Conservation (phyloP, 2,113 vertebrate species). For the Lamprologus ornatipinnis region DNA sequence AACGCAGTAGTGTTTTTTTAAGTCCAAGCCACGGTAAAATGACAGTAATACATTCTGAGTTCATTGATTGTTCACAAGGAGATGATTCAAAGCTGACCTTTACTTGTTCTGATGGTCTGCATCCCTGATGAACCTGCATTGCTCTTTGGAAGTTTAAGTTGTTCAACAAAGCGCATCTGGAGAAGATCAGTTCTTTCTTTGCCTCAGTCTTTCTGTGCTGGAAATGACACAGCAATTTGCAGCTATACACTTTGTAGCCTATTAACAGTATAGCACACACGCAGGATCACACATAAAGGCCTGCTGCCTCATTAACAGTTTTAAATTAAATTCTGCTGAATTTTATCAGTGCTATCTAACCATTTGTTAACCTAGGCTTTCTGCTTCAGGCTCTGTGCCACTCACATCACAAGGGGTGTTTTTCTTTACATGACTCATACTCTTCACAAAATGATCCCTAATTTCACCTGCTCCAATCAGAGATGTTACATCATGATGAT, state of each 20-base stretch:
- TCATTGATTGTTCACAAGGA: conserved; percentile 47
- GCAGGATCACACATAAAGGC: background rate
- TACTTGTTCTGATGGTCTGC: conserved; percentile 21
- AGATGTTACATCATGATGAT: background rate
- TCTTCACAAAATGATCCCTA: background rate
- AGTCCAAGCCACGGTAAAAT: conserved; percentile 7
- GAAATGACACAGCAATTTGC: background rate
- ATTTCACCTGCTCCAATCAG: background rate
- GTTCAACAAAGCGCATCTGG: background rate
- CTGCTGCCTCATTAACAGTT: background rate
- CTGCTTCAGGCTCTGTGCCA: background rate
- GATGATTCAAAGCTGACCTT: conserved; percentile 57
- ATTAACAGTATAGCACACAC: background rate
- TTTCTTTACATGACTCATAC: background rate
- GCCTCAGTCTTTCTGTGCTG: background rate
- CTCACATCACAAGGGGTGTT: background rate
- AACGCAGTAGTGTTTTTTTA: background rate
- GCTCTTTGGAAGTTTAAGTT: conserved; percentile 21
- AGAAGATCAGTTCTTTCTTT: background rate
- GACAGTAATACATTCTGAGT: conserved; percentile 45
- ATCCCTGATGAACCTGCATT: conserved; percentile 49
- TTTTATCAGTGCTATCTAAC: background rate
- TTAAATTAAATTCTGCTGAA: background rate
- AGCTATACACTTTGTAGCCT: background rate
- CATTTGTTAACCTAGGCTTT: background rate